phyloP scores from a whole-genome alignment of 2,888 invertebrate species.

The Drosophila prolongata region DNA sequence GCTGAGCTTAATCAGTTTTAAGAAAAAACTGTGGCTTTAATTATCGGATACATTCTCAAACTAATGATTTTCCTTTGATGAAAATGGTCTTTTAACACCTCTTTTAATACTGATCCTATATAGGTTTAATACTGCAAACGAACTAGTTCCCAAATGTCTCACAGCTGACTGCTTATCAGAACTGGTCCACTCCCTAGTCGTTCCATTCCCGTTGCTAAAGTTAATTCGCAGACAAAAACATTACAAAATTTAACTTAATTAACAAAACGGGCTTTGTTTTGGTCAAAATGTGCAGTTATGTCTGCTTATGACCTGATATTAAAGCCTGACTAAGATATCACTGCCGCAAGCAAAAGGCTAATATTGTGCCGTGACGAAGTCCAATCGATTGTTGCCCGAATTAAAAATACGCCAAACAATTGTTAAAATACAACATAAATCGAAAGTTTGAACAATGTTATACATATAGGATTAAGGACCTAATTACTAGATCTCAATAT shows the following conservation, averaged over 20 bases:
- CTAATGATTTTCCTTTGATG: background rate
- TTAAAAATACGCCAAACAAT: slow-evolving; percentile 4
- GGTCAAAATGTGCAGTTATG: slow-evolving; percentile 4
- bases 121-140: background rate
- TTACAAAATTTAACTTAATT: slow-evolving; percentile 33
- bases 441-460: background rate
- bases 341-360: slow-evolving; percentile 4
- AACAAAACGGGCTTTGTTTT: background rate
- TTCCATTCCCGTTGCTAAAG: slow-evolving; percentile 42
- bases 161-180: slow-evolving; percentile 44
- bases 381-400: slow-evolving; percentile 26
- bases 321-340: background rate
- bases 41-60: no score
- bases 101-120: no score
- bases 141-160: slow-evolving; percentile 15
- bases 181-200: slow-evolving; percentile 32
- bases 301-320: background rate
- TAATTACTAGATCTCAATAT: background rate
- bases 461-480: slow-evolving; percentile 2
- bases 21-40: no score
- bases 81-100: background rate
- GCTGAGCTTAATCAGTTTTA: background rate
- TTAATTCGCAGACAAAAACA: slow-evolving; percentile 29
- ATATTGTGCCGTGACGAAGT: slow-evolving; percentile 11
- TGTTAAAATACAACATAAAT: background rate